phyloP scores from a whole-genome alignment of 2,113 vertebrate genomes.

The Semnornis frantzii region DNA sequence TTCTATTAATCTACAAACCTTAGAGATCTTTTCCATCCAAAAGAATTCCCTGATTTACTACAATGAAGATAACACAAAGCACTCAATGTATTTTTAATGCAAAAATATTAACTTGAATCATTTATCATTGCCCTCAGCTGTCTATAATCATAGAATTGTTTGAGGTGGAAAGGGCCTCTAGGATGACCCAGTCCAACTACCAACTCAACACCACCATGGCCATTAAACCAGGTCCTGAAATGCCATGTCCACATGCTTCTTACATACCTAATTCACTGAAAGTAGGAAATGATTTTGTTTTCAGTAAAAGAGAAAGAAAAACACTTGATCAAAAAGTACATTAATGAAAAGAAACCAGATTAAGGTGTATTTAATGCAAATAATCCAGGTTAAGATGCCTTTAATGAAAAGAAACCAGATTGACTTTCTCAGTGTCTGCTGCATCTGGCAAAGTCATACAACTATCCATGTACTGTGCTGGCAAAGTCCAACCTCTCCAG shows the following conservation, averaged over 20 bases:
- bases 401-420: slow-evolving; percentile 31
- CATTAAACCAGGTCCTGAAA: too few species aligned
- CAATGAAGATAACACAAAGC: neutral
- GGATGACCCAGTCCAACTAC: too few species aligned
- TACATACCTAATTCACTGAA: neutral
- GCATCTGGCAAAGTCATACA: slow-evolving; percentile 19
- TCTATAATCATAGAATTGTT: too few species aligned
- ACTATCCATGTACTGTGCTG: neutral
- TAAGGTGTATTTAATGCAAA: slow-evolving; percentile 12
- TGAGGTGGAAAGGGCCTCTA: too few species aligned
- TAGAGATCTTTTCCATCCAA: too few species aligned
- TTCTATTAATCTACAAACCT: too few species aligned
- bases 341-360: slow-evolving; percentile 20
- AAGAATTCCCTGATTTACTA: neutral
- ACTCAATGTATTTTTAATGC: neutral
- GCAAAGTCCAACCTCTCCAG: neutral
- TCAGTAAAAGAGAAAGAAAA: slow-evolving; percentile 1
- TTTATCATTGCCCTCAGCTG: neutral
- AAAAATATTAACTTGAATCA: neutral
- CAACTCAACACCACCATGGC: too few species aligned
- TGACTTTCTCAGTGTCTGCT: neutral
- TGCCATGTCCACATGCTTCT: too few species aligned
- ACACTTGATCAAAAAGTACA: neutral
- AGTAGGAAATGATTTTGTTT: neutral
- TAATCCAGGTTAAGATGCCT: neutral